Evolutionary conservation across 2,797 vertebrate genomes (phyloP).

Genomic region (Ispidina picta): DNA sequence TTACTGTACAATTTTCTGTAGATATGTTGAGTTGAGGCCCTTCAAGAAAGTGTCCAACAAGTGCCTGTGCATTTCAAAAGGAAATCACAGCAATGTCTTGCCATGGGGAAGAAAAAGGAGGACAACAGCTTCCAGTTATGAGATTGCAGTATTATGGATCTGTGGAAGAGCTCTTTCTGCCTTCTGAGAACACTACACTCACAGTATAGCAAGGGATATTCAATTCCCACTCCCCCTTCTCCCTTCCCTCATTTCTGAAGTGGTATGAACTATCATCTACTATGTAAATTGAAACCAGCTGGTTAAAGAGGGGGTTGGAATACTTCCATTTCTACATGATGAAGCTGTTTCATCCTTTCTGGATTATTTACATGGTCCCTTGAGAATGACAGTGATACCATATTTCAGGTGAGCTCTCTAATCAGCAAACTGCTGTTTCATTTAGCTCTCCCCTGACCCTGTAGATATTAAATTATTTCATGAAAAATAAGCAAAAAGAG

Average conservation of each 20-base stretch:
- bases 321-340: neutral
- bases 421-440: neutral
- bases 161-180: neutral
- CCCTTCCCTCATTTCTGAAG: neutral
- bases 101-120: neutral
- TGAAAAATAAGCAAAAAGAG: neutral
- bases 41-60: neutral
- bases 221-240: neutral
- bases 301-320: neutral
- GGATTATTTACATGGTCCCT: neutral
- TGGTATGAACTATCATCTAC: neutral
- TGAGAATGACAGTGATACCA: neutral
- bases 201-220: neutral
- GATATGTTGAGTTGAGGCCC: neutral
- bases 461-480: neutral
- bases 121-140: neutral
- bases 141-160: neutral
- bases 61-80: neutral
- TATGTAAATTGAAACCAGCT: neutral
- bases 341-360: neutral
- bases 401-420: neutral
- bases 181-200: neutral
- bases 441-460: neutral
- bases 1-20: neutral
- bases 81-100: neutral